These are phyloP conservation scores for Drosophila ezoana DNA, from an alignment of 2,888 invertebrate species.

Conservation along the genomic window DNA sequence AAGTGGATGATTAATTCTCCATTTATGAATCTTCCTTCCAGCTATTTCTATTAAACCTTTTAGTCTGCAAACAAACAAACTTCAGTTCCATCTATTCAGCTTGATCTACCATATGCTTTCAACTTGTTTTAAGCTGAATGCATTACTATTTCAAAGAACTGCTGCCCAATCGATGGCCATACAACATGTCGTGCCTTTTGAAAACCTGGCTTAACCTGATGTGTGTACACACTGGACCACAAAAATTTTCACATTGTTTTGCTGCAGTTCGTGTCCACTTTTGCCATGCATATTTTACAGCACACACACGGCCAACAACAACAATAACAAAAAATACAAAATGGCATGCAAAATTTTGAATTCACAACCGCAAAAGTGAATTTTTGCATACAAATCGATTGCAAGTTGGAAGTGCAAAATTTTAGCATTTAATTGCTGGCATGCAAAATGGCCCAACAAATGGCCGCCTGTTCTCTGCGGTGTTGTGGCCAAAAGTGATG, in stretches of 20 bases:
- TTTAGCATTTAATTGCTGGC: slow-evolving; percentile 65
- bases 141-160: neutral
- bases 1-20: too few relatives aligned
- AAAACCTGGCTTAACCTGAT: neutral
- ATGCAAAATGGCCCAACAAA: slow-evolving; percentile 24
- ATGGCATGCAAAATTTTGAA: slow-evolving; percentile 61
- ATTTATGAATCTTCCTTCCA: too few relatives aligned
- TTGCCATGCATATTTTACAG: slow-evolving; percentile 56
- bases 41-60: too few relatives aligned
- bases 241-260: slow-evolving; percentile 33
- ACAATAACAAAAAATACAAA: slow-evolving; percentile 27
- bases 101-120: slow-evolving; percentile 6
- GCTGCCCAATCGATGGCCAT: slow-evolving; percentile 6
- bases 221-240: slow-evolving; percentile 20
- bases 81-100: neutral
- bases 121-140: neutral
- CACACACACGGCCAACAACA: slow-evolving; percentile 7
- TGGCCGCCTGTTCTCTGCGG: neutral
- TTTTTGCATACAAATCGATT: slow-evolving; percentile 57
- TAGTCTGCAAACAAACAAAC: neutral
- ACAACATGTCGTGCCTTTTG: slow-evolving; percentile 5
- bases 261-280: slow-evolving; percentile 33
- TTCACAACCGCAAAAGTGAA: slow-evolving; percentile 46
- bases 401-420: slow-evolving; percentile 52
- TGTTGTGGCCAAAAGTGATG: neutral